Base-by-base conservation (phyloP, 1,140 invertebrate species). In the Anastrepha obliqua region DNA sequence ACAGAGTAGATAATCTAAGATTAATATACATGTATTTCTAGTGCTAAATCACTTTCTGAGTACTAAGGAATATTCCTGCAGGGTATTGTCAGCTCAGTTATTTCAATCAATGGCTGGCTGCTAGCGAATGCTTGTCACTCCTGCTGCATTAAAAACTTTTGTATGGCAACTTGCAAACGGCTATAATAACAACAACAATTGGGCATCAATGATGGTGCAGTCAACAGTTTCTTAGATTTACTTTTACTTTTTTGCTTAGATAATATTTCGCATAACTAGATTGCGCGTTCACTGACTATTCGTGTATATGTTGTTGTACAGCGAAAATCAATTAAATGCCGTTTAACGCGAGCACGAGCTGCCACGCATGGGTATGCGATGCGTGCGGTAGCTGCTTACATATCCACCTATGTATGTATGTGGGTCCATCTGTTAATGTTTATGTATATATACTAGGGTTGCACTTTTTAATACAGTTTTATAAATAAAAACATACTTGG, bases 271-370 rank as follows among this genome's bases (percentile, higher is more conserved):
- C 39, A 20, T 8, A 29, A 29, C 20, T 42, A 8, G 15, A 55
- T 11, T 70, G 39, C 15, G 67, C 67, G 42, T 62, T n/a, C 67
- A 17, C 1, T 70, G 39, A 39, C 67, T 44, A 44, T 70, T 70
- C 42, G 67, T 44, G 67, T 44, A 11, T 42, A 44, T 70, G 67
- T 42, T 70, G 42, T 70, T 65, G 64, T 29, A 70, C 67, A 70
- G 39, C 67, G 67, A 70, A 70, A 70, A 44, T 29, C 42, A 70
- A 70, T 70, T 70, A 70, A 70, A 70, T 11, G 15, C 42, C 67
- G 42, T 44, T 70, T 70, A 70, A 42, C 42, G 7, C 39, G 39
- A 44, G 29, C 39, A 42, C 39, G 39, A 70, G 6, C 67, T 9
- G 67, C 42, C 42, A 47, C 11, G 42, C 42, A 70, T 70, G 67